Evolutionary conservation across 2,113 vertebrate genomes (phyloP), one percentile per base, ranked within the genome.

Genomic region (Grantiella picta): DNA sequence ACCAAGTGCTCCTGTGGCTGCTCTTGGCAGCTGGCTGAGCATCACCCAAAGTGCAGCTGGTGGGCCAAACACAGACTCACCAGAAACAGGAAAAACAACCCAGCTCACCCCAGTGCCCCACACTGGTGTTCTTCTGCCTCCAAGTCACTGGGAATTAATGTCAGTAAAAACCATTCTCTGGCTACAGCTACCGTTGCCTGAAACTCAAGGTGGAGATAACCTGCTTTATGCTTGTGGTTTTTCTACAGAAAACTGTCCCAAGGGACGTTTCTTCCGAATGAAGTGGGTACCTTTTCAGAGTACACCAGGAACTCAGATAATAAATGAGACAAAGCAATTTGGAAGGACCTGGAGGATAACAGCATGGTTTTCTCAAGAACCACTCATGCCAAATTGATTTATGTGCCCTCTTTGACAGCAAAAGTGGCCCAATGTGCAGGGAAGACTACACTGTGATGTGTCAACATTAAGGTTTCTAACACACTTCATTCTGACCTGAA

Each of bases 61-160:
- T 16, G 16, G 9, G 12, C 6, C 45, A 52, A 42, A 64, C 10
- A 27, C 21, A 15, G 35, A 57, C 15, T 24, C 68, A 77, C 22
- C 85, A 94, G 42, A 95, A 73, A 60, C 44, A 78, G 15, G 4
- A 92, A 83, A 85, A 81, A 44, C 59, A 93, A 10, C 52, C 10
- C 1, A 3, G 31, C 23, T 69, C 42, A 52, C 47, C 38, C 70
- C 56, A 61, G 59, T 54, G 75, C 28, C 28, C 28, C 40, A 42
- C 1, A 31, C 22, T 18, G 9, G 8, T 81, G 4, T 7, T 61
- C 1, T 52, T 70, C 49, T 56, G 56, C 35, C 23, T 11, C 29
- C 0, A 2, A 40, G 28, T 45, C 0, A 0, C 38, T 38, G 35
- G 20, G 36, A 54, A 50, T 50, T 52, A 63, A 25, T 40, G 31